phyloP scores from a whole-genome alignment of 2,797 vertebrate genomes.

The Labeo calbasu region DNA sequence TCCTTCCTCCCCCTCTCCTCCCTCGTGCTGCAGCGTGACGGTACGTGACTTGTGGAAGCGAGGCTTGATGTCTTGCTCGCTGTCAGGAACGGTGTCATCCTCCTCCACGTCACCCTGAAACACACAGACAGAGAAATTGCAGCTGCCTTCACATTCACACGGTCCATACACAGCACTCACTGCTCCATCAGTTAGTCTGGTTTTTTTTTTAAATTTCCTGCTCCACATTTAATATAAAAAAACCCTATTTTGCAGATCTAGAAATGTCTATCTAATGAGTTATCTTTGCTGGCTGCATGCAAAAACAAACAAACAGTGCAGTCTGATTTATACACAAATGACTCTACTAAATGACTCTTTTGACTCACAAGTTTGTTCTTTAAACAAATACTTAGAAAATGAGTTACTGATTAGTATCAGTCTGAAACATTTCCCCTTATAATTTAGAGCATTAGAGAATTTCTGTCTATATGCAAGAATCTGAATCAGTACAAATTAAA shows the following conservation, averaged over 20 bases:
- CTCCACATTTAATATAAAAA: neutral
- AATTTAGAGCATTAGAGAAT: too few relatives aligned
- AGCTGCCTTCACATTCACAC: neutral
- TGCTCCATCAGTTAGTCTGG: neutral
- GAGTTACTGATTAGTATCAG: neutral
- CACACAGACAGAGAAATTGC: neutral
- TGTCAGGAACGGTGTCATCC: conserved; percentile 89
- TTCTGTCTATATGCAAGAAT: neutral
- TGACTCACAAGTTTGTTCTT: neutral
- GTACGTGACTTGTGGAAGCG: conserved; percentile 96
- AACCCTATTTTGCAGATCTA: neutral
- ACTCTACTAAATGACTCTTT: neutral
- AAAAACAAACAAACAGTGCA: neutral
- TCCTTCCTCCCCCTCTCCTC: conserved; percentile 82
- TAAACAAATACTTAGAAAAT: neutral
- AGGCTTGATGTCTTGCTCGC: conserved; percentile 94
- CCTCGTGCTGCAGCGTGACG: conserved; percentile 89
- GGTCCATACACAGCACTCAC: neutral
- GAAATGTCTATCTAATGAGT: neutral
- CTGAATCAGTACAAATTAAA: neutral
- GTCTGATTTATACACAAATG: neutral
- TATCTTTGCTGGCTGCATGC: neutral
- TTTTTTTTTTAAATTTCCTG: too few relatives aligned
- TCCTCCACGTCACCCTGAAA: conserved; percentile 83
- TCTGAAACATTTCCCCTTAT: neutral